These are phyloP conservation scores for Cantharis flavilabris DNA, from an alignment of 2,888 invertebrate species.

Conservation along the genomic window DNA sequence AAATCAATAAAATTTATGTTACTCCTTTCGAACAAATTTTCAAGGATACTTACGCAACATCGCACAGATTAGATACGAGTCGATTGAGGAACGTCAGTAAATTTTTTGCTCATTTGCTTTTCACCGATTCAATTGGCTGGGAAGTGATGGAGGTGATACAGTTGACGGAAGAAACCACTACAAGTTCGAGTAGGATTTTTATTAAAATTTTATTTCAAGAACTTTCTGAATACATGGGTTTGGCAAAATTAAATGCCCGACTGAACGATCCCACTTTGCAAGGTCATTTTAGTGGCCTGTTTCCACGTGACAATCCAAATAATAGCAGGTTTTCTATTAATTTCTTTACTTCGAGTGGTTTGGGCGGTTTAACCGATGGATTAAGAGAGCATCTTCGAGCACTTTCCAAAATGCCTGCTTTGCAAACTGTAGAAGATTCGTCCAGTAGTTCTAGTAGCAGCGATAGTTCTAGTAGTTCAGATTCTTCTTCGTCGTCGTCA, in stretches of 20 bases:
- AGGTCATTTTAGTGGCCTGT: constrained; percentile 85
- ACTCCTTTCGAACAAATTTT: constrained; percentile 95
- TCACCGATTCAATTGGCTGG: constrained; percentile 98
- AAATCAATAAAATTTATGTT: constrained; percentile 90
- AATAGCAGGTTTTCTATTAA: constrained; percentile 98
- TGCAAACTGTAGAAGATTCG: constrained; percentile 45
- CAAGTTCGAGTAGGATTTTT: constrained; percentile 95
- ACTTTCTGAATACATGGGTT: constrained; percentile 93
- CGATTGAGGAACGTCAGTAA: constrained; percentile 95
- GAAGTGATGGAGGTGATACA: constrained; percentile 87
- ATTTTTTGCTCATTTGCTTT: constrained; percentile 94
- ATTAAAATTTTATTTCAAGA: constrained; percentile 98
- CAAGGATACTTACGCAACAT: constrained; percentile 91
- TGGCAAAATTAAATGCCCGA: constrained; percentile 87
- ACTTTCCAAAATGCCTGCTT: constrained; percentile 65
- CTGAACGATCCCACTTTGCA: constrained; percentile 88
- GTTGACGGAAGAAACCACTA: constrained; percentile 96
- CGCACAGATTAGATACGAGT: constrained; percentile 94
- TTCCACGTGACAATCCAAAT: constrained; percentile 94
- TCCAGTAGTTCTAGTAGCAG: constrained; percentile 39
- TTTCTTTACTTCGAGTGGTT: constrained; percentile 95
- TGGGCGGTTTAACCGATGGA: constrained; percentile 95
- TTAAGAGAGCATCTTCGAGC: constrained; percentile 85
- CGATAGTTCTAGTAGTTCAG: constrained; percentile 31
- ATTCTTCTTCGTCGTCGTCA: constrained; percentile 35